These are phyloP conservation scores for Dasypolia templi DNA, from an alignment of 2,888 invertebrate genomes.

Conservation along the genomic window DNA sequence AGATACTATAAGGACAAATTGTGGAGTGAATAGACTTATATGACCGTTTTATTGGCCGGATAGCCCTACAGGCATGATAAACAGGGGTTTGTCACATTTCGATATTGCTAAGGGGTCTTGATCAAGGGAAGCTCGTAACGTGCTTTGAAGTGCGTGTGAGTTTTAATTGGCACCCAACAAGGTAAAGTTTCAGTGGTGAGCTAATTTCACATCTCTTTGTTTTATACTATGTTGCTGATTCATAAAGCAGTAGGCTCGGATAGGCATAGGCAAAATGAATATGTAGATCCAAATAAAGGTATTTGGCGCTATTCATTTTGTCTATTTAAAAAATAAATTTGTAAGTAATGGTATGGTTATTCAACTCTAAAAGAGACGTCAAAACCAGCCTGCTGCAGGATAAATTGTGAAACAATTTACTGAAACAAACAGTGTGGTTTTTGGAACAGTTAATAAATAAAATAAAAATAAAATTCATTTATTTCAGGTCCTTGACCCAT, in stretches of 20 bases:
- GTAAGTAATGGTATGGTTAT: neutral
- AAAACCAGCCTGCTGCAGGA: neutral
- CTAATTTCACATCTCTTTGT: neutral
- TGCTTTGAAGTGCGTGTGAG: neutral
- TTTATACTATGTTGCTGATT: neutral
- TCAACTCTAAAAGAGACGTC: neutral
- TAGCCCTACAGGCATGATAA: neutral
- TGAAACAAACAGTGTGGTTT: conserved; percentile 1
- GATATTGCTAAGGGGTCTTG: conserved; percentile 1
- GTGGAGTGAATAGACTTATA: conserved; percentile 10
- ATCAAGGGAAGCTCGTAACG: neutral
- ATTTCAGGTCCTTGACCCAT: too few relatives aligned
- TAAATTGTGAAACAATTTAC: conserved; percentile 2
- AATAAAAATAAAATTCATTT: too few relatives aligned
- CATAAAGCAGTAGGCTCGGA: too few relatives aligned
- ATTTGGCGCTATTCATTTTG: neutral
- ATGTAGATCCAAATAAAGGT: too few relatives aligned
- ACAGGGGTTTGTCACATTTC: conserved; percentile 14
- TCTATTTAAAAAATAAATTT: neutral
- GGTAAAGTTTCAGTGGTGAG: neutral
- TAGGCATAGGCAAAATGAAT: too few relatives aligned
- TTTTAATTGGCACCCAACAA: conserved; percentile 51
- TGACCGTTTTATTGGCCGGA: neutral
- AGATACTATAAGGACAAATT: conserved; percentile 24
- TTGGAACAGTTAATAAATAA: too few relatives aligned